Evolutionary conservation across 2,888 invertebrate genomes (phyloP).

Genomic region (Acanthoscelides obtectus): DNA sequence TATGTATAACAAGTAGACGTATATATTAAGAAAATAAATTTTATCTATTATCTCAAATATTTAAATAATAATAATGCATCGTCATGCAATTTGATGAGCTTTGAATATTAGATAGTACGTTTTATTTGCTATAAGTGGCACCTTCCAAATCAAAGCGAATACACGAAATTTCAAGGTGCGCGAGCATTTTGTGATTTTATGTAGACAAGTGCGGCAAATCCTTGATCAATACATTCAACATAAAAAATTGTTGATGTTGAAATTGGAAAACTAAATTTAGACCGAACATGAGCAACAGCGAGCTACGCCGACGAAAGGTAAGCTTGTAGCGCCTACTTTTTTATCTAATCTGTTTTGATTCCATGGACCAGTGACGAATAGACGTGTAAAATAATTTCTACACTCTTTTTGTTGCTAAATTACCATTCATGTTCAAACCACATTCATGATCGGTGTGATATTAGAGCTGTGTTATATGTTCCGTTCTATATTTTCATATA

Average conservation of each 20-base stretch:
- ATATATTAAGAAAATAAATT: background rate
- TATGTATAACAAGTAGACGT: background rate
- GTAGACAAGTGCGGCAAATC: background rate
- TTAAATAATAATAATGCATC: background rate
- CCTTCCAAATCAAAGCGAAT: background rate
- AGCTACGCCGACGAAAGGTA: conserved; percentile 37
- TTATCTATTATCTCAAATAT: background rate
- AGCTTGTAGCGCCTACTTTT: conserved; percentile 12
- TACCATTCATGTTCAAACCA: conserved; percentile 4
- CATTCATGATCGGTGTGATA: conserved; percentile 1
- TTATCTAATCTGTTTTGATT: conserved; percentile 7
- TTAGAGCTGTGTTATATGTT: background rate
- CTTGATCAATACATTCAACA: background rate
- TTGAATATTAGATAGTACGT: background rate
- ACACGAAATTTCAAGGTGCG: background rate
- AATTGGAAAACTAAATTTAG: background rate
- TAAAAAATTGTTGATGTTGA: background rate
- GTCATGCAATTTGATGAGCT: background rate
- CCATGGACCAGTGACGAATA: conserved; percentile 8
- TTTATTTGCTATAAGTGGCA: background rate
- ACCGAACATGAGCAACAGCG: conserved; percentile 25
- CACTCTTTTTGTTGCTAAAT: conserved; percentile 3
- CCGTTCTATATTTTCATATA: background rate
- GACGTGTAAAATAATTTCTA: conserved; percentile 3
- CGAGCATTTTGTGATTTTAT: background rate